A percentile compares a stretch with the other conserved stretches of the same genome.
phyloP scores from a whole-genome alignment of 2,888 invertebrate genomes.

The Leptura quadrifasciata region DNA sequence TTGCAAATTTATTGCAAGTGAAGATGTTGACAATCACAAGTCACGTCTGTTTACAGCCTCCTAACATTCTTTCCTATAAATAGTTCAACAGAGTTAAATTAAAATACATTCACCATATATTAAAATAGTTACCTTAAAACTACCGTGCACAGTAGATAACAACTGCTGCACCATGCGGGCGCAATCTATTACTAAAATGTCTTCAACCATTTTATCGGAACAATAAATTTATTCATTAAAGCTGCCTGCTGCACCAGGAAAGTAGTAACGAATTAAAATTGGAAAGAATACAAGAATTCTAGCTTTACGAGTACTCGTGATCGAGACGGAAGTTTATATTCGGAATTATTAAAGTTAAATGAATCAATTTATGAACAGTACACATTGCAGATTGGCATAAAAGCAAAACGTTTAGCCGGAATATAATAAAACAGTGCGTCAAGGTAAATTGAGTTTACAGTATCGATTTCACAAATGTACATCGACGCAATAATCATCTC shows the following conservation, averaged over 20 bases:
- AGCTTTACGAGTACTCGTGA: not conserved
- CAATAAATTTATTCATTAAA: constrained; percentile 31
- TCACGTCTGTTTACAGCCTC: too few species aligned
- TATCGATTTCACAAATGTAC: constrained; percentile 12
- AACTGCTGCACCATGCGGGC: constrained; percentile 1
- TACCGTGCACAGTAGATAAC: not conserved
- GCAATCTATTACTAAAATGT: constrained; percentile 15
- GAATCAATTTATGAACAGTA: constrained; percentile 9
- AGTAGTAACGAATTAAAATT: constrained; percentile 21
- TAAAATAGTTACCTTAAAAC: constrained; percentile 2
- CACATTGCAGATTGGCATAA: not conserved
- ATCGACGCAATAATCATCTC: not conserved
- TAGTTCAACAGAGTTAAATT: not conserved
- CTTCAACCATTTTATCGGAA: constrained; percentile 20
- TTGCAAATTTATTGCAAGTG: too few species aligned
- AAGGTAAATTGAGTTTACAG: constrained; percentile 21
- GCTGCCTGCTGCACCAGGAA: not conserved
- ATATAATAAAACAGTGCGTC: constrained; percentile 6
- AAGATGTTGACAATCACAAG: too few species aligned
- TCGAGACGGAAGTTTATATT: constrained; percentile 5
- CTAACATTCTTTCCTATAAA: too few species aligned
- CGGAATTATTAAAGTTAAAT: not conserved
- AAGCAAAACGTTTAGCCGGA: constrained; percentile 5
- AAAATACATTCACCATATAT: not conserved
- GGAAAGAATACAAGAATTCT: not conserved